A percentile compares a stretch with the other conserved stretches of the same genome.
These are phyloP conservation scores for Heliocidaris tuberculata DNA, from an alignment of 35 echinoderm and acorn worm species.

Conservation along the genomic window DNA sequence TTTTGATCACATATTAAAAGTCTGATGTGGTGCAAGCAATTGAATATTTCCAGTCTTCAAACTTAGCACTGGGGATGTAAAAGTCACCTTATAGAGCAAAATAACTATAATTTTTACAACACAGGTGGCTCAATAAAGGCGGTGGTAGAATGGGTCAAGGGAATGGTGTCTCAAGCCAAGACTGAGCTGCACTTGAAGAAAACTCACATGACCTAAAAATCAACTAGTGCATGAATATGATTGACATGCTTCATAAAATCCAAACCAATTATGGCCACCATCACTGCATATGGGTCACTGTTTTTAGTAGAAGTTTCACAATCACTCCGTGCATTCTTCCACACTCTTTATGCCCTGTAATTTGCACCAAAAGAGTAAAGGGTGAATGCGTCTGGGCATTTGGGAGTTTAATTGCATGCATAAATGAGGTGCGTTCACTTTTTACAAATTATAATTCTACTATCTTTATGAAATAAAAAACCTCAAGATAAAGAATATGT, in stretches of 20 bases:
- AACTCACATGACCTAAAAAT: neutral
- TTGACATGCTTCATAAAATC: slow-evolving; percentile 4
- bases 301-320: neutral
- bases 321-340: neutral
- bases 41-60: neutral
- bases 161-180: neutral
- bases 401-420: neutral
- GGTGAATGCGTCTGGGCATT: neutral
- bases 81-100: neutral
- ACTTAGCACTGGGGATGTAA: neutral
- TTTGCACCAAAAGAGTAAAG: neutral
- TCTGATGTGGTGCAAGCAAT: too few relatives aligned
- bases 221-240: slow-evolving; percentile 17
- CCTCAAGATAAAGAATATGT: neutral
- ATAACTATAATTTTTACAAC: neutral
- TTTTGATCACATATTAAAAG: too few relatives aligned
- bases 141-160: neutral
- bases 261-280: neutral
- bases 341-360: neutral
- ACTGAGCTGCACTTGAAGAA: neutral
- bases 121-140: neutral
- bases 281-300: neutral
- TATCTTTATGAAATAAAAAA: neutral
- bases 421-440: neutral
- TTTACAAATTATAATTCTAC: too few relatives aligned